phyloP scores from a whole-genome alignment of 1,140 invertebrate species.

The Eriocheir sinensis region DNA sequence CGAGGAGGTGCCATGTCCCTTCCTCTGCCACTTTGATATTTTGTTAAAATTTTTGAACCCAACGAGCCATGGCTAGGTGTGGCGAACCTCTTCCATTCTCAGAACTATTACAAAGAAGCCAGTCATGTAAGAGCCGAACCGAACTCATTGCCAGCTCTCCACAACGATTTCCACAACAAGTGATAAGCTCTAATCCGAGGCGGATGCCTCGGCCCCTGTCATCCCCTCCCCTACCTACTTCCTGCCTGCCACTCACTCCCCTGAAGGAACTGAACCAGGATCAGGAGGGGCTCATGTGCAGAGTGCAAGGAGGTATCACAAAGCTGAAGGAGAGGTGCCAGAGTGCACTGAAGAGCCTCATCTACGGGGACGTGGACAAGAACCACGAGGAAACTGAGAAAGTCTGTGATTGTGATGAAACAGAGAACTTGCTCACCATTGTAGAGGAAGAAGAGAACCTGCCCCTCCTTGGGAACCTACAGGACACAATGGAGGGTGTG shows the following conservation, averaged over 20 bases:
- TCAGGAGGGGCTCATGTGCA: not conserved
- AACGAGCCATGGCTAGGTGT: too few relatives aligned
- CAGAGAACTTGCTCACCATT: not conserved
- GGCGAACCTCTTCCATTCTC: too few relatives aligned
- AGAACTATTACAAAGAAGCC: too few relatives aligned
- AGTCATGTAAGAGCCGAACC: too few relatives aligned
- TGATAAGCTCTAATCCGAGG: too few relatives aligned
- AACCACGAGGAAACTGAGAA: not conserved
- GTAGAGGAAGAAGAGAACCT: not conserved
- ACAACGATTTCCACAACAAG: too few relatives aligned
- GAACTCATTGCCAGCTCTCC: too few relatives aligned
- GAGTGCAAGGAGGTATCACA: not conserved
- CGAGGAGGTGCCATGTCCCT: too few relatives aligned
- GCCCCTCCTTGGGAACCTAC: too few relatives aligned
- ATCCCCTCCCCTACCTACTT: not conserved
- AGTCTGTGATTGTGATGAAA: not conserved
- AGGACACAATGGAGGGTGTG: not conserved
- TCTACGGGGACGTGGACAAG: not conserved
- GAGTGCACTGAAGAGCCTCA: not conserved
- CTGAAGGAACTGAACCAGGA: not conserved
- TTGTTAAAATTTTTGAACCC: too few relatives aligned
- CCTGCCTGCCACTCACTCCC: not conserved
- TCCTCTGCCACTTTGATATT: too few relatives aligned
- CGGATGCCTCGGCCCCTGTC: too few relatives aligned
- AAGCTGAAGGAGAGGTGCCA: constrained; percentile 20